Base-by-base conservation (phyloP, 2,113 vertebrate species). In the Calonectris borealis region DNA sequence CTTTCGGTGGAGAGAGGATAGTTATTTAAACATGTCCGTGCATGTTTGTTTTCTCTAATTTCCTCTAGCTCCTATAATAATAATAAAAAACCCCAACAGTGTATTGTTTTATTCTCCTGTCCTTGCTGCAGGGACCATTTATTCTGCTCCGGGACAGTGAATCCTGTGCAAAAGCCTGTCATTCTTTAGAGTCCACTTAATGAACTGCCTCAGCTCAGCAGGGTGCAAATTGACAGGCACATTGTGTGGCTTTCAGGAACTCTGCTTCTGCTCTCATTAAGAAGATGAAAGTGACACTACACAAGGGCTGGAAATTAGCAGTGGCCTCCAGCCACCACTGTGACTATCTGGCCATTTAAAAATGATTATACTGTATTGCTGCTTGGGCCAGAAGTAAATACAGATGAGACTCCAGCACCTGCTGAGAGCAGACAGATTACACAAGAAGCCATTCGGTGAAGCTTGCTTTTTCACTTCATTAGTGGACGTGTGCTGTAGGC, bases 181-280 rank as follows among this genome's bases (percentile, higher is more conserved):
- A 87, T 93, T 96, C 90, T 94, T 90, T 48, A 90, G 69, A 94
- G 95, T 73, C 60, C 62, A 54, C 83, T 92, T 96, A 93, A 97
- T 94, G 84, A 95, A 70, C 76, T 95, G 85, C 79, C 78, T 87
- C 0, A 0, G 61, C 95, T 96, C 94, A 38, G 96, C 77, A 24
- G 95, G 91, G 83, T 76, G 91, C 36, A 29, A 58, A 86, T 52
- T 76, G 91, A 88, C 85, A 77, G 86, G 64, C 89, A 38, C 62
- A 49, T 82, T 78, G 71, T 94, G 86, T 38, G 70, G 65, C 70
- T 90, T 80, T 91, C 9, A 36, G 83, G 86, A 91, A 86, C 90
- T 58, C 51, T 89, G 90, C 76, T 55, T 65, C 83, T 94, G 57
- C 64, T 60, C 88, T 97, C 94, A 64, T 97, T 97, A 96, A 29